Percentiles rank a stretch among this genome's conserved stretches.
Conservation (phyloP, 2,888 invertebrate genomes). For the Polydrusus pterygomalis region DNA sequence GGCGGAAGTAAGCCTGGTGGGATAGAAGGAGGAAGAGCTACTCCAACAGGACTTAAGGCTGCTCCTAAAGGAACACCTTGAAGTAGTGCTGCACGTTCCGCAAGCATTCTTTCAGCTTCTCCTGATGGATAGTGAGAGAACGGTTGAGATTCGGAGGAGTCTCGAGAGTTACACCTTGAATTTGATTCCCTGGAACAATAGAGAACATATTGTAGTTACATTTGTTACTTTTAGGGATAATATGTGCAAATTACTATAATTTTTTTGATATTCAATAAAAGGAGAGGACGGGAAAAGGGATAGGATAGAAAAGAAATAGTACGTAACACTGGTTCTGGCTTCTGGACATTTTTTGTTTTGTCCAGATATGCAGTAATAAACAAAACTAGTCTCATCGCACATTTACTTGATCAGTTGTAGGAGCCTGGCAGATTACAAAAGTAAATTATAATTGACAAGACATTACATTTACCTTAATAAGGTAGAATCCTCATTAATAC, state of each 20-base stretch:
- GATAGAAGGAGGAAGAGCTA: slow-evolving; percentile 80
- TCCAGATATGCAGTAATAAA: too few species aligned
- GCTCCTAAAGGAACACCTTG: slow-evolving; percentile 74
- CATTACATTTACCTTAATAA: slow-evolving; percentile 50
- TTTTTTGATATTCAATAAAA: too few species aligned
- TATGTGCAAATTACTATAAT: too few species aligned
- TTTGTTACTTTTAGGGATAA: background rate
- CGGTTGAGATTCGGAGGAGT: slow-evolving; percentile 81
- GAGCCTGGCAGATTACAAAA: too few species aligned
- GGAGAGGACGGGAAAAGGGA: too few species aligned
- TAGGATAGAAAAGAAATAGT: too few species aligned
- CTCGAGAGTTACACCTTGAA: slow-evolving; percentile 88
- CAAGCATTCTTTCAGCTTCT: slow-evolving; percentile 80
- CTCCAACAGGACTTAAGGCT: slow-evolving; percentile 80
- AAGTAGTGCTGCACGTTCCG: slow-evolving; percentile 75
- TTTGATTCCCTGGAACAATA: slow-evolving; percentile 84
- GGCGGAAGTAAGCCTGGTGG: slow-evolving; percentile 83
- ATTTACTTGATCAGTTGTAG: too few species aligned
- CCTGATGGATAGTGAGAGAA: slow-evolving; percentile 83
- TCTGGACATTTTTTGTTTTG: too few species aligned
- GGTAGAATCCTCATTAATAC: slow-evolving; percentile 65
- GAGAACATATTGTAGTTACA: slow-evolving; percentile 50
- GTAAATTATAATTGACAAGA: background rate
- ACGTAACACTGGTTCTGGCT: too few species aligned
- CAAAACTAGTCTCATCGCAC: background rate